These are phyloP conservation scores for Drosophila lutescens DNA, from an alignment of 2,888 invertebrate genomes.

Conservation along the genomic window DNA sequence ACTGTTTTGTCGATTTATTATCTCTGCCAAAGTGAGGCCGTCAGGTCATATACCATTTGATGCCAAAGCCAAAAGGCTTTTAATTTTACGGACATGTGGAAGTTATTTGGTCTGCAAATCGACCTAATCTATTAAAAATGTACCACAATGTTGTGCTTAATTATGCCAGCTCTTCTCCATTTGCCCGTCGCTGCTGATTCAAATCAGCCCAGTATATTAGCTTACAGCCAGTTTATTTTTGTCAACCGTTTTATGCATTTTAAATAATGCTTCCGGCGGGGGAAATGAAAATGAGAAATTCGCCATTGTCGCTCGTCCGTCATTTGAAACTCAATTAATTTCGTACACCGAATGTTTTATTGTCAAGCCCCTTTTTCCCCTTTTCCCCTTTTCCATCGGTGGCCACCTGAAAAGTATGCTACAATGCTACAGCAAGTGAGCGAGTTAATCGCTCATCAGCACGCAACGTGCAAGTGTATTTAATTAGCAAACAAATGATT, in stretches of 20 bases:
- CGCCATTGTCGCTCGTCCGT: neutral
- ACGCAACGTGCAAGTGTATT: conserved; percentile 57
- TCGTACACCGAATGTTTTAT: conserved; percentile 7
- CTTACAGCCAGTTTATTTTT: neutral
- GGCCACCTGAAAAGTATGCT: conserved; percentile 29
- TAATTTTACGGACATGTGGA: too few species aligned
- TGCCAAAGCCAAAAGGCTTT: neutral
- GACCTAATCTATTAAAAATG: neutral
- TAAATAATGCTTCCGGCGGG: conserved; percentile 24
- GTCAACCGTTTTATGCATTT: conserved; percentile 13
- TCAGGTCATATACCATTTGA: neutral
- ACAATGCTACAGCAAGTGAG: neutral
- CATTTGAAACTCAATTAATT: conserved; percentile 27
- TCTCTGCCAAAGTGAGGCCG: neutral
- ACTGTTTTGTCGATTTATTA: neutral
- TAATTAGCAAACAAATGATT: conserved; percentile 69
- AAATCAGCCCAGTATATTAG: neutral
- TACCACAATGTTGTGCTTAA: neutral
- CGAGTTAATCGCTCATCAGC: conserved; percentile 42
- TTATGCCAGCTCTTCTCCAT: neutral
- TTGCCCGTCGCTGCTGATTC: neutral
- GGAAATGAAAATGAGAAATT: conserved; percentile 14
- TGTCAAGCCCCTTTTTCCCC: neutral
- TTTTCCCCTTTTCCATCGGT: too few species aligned
- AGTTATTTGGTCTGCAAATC: neutral